Base-by-base conservation (phyloP, 2,888 invertebrate species). In the Nasonia oneida region DNA sequence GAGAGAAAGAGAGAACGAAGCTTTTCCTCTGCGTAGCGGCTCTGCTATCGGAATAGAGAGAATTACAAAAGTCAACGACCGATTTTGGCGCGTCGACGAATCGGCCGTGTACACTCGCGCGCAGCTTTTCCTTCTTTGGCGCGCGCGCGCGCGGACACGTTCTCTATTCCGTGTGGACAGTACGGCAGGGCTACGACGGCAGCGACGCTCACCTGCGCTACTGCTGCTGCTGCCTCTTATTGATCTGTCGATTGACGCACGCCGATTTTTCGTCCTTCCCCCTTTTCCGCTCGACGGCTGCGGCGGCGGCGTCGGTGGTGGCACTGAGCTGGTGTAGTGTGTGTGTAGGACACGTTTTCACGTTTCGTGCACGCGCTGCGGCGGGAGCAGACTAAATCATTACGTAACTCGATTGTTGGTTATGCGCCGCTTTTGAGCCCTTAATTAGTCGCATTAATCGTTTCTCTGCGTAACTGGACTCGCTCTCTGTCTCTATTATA, bases 201-300 rank as follows among this genome's bases (percentile, higher is more conserved):
- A 4, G 3, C n/a, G 61, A n/a, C 61, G 61, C 61, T 37, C 53
- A 80, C 80, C 70, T 71, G 70, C 37, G 61, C 12, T 50, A 50
- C 50, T 42, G 42, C 39, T 39, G 39, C 39, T 39, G 39, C 50
- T 50, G 50, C 74, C 81, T 75, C 64, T 64, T 75, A 81, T 81
- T 76, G 82, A 82, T 75, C 75, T 67, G 75, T 14, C 82, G 50
- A 82, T 82, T 82, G 82, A 75, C 82, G 64, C 64, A 50, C 37
- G 37, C n/a, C 75, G 67, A 75, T 75, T 67, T 82, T 82, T 82
- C 67, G 33, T 67, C 76, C 75, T 47, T 64, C 70, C 18, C 33
- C n/a, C 57, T 71, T 37, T 42, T 23, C 61, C 61, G n/a, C 71
- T n/a, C 39, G 23, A 18, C 37, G 37, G 23, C 23, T 23, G 23